Conservation (phyloP, 2,888 invertebrate species). For the Mimas tiliae region DNA sequence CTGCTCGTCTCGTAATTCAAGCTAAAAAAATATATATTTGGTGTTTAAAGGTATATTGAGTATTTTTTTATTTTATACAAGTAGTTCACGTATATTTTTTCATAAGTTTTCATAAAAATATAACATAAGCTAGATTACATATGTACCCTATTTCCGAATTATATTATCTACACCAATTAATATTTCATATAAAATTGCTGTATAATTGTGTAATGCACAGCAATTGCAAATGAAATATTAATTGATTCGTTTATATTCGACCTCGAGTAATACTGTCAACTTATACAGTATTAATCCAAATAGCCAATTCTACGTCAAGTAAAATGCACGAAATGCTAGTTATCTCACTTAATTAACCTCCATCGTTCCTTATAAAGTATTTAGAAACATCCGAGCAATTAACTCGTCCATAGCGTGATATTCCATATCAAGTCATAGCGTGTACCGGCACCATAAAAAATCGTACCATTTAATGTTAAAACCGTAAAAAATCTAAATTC, state of each 20-base stretch:
- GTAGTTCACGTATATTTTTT: no score
- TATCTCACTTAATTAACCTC: conserved; percentile 12
- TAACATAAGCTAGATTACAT: no score
- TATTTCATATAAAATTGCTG: no score
- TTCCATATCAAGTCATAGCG: conserved; percentile 27
- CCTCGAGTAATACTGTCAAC: neutral
- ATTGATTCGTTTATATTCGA: neutral
- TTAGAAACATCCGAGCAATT: conserved; percentile 4
- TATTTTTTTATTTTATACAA: no score
- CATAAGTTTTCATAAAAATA: no score
- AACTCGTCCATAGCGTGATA: conserved; percentile 7
- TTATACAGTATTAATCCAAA: neutral
- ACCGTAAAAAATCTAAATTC: conserved; percentile 23
- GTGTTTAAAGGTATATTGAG: no score
- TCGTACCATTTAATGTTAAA: conserved; percentile 26
- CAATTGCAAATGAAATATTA: no score
- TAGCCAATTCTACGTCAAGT: neutral
- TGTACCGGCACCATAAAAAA: conserved; percentile 29
- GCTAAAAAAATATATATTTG: no score
- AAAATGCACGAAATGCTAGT: neutral
- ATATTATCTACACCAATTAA: no score
- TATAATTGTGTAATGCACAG: no score
- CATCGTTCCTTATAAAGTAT: neutral
- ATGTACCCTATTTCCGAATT: no score
- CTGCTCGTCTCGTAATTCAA: no score